Base-by-base conservation (phyloP, 2,113 vertebrate species). In the Oreamnos americanus region DNA sequence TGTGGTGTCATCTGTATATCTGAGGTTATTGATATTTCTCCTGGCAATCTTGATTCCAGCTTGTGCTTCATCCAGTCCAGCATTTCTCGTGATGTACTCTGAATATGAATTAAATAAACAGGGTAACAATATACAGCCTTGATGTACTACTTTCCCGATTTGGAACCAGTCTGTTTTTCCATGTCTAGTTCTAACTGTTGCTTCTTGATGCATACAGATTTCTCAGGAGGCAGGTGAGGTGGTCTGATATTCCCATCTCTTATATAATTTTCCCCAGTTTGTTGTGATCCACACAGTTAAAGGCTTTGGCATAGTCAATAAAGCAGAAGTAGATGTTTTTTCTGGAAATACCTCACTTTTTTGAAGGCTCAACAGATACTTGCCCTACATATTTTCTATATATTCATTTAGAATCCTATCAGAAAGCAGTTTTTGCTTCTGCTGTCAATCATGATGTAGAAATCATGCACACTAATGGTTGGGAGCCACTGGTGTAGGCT, bases 281-380 rank as follows among this genome's bases (percentile, higher is more conserved):
- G n/a, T 39, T 71, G n/a, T 71, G 67, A 71, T 39, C 19, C 67
- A 71, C 67, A 71, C 19, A 39, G n/a, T 39, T 11, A 74, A 39
- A 74, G 19, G 10, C n/a, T 74, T 74, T 74, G n/a, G n/a, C 67
- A 74, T 74, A 23, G 67, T 74, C 67, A 74, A 23, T 39, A 39
- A 39, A 39, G 2, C n/a, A 74, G 67, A 39, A 39, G 2, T 12
- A 39, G n/a, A 71, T 71, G 9, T 71, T 39, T 71, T 39, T 23
- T 71, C n/a, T 39, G 67, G 19, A 74, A 74, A 36, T 39, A 13
- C 6, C 67, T 74, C 19, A 3, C 67, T 74, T 74, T 74, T 39
- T 74, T 0, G 0, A 39, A 25, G 21, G 39, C 6, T 5, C 36
- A 74, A 74, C 21, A 1, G 5, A 74, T 74, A 25, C 21, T 12